Evolutionary conservation across 2,113 vertebrate species (phyloP).

Genomic region (Ranitomeya imitator): DNA sequence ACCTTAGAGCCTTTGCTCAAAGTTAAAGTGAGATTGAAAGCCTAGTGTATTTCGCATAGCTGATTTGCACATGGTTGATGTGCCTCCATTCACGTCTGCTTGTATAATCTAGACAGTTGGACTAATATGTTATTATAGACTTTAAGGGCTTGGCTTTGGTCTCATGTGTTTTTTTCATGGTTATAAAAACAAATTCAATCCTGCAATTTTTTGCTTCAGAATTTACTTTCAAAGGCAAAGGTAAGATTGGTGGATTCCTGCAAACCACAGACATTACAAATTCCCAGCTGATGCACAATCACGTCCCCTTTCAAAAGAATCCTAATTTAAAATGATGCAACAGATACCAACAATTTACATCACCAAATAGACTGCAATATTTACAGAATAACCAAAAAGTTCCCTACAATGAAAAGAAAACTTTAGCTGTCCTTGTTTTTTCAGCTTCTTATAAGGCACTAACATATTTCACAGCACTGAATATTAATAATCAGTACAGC

Average conservation of each 20-base stretch:
- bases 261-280: not conserved
- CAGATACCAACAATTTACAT: not conserved
- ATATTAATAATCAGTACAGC: too few species aligned
- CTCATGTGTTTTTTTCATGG: conserved; percentile 28
- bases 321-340: not conserved
- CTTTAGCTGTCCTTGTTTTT: not conserved
- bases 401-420: not conserved
- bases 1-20: conserved; percentile 19
- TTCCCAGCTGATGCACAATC: not conserved
- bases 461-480: not conserved
- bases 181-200: conserved; percentile 25
- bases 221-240: conserved; percentile 14
- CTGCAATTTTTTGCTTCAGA: conserved; percentile 32
- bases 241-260: not conserved
- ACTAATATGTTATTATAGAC: conserved; percentile 49
- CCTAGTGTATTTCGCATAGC: conserved; percentile 40
- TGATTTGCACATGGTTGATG: conserved; percentile 46
- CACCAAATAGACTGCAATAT: not conserved
- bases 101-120: conserved; percentile 34
- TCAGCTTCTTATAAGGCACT: not conserved
- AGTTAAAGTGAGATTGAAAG: conserved; percentile 41
- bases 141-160: conserved; percentile 38
- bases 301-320: not conserved
- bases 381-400: not conserved
- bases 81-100: conserved; percentile 24